Percentiles rank a stretch among this genome's conserved stretches.
These are phyloP conservation scores for Chrysaora quinquecirrha DNA, from an alignment of 30 jellyfish, hydroid and myxozoan genomes.

Conservation along the genomic window DNA sequence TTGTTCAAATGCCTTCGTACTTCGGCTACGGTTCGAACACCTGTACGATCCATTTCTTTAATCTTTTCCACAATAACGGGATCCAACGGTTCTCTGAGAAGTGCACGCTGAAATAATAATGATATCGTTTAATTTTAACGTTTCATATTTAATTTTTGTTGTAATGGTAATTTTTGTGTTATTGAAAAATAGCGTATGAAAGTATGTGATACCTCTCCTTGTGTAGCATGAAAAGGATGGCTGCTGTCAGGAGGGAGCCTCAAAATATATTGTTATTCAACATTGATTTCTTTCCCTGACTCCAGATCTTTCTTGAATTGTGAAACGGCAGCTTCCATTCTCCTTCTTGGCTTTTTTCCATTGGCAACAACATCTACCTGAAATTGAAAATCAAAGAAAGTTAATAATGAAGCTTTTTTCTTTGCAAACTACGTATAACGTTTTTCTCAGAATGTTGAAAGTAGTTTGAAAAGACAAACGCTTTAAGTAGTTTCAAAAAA, in stretches of 20 bases:
- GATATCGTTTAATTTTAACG: no score
- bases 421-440: not conserved
- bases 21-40: constrained; percentile 17
- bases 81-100: constrained; percentile 33
- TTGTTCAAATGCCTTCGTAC: constrained; percentile 16
- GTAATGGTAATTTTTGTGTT: not conserved
- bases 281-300: not conserved
- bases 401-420: not conserved
- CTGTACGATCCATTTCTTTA: constrained; percentile 28
- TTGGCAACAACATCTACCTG: constrained; percentile 2
- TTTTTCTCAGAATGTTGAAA: not conserved
- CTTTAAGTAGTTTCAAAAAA: no score
- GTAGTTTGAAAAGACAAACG: no score
- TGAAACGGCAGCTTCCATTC: not conserved
- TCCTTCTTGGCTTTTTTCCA: constrained; percentile 5
- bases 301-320: constrained; percentile 16
- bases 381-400: not conserved
- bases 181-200: not conserved
- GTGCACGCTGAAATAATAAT: constrained; percentile 18
- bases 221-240: constrained; percentile 18
- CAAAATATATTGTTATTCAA: constrained; percentile 10
- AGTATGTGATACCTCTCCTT: constrained; percentile 25
- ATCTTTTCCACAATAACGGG: constrained; percentile 17
- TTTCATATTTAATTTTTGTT: no score
- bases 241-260: constrained; percentile 25